Conservation (phyloP, 2,888 invertebrate genomes). For the Osmoderma eremita region DNA sequence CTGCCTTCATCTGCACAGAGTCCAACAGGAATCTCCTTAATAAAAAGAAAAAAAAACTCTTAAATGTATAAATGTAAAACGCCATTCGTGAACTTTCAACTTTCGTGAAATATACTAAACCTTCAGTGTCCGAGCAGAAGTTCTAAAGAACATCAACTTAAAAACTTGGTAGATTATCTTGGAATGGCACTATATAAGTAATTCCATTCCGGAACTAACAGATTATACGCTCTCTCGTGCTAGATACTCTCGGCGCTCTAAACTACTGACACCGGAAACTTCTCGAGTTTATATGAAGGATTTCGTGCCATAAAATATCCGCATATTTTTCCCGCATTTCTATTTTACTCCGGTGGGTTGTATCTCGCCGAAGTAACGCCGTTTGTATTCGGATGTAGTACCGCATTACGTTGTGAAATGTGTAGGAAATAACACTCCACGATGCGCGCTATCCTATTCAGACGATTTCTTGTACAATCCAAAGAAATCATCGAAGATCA, state of each 20-base stretch:
- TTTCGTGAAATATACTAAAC: background rate
- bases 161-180: slow-evolving; percentile 21
- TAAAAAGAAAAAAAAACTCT: background rate
- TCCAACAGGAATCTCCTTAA: background rate
- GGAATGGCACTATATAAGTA: slow-evolving; percentile 9
- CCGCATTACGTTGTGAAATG: background rate
- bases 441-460: background rate
- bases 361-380: background rate
- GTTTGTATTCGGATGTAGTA: slow-evolving; percentile 13
- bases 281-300: slow-evolving; percentile 8
- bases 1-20: too few relatives aligned
- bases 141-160: slow-evolving; percentile 10
- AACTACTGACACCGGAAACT: slow-evolving; percentile 8
- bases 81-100: background rate
- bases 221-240: slow-evolving; percentile 5
- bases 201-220: slow-evolving; percentile 22
- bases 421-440: slow-evolving; percentile 5
- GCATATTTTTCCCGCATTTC: slow-evolving; percentile 7
- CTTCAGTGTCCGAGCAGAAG: background rate
- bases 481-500: slow-evolving; percentile 5
- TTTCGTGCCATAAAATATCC: slow-evolving; percentile 15
- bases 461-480: background rate
- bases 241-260: slow-evolving; percentile 12
- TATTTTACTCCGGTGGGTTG: slow-evolving; percentile 1
- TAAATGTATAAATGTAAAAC: background rate